Conservation (phyloP, 2,888 invertebrate species). For the Thysanoteuthis rhombus region DNA sequence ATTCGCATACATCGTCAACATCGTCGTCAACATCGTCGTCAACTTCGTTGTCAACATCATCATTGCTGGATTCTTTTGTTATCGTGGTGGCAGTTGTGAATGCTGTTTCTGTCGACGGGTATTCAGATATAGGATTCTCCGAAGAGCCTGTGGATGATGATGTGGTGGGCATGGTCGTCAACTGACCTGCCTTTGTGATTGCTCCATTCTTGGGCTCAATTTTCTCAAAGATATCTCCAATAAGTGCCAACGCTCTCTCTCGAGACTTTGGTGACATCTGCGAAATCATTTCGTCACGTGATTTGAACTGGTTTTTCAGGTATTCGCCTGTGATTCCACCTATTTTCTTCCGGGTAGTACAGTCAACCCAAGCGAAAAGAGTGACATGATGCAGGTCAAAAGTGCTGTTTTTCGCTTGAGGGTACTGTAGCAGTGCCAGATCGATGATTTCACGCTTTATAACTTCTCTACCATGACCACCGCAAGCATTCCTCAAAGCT, state of each 20-base stretch:
- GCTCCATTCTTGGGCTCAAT: not conserved
- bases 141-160: not conserved
- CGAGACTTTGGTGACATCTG: not conserved
- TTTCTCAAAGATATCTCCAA: not conserved
- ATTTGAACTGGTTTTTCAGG: not conserved
- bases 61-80: not conserved
- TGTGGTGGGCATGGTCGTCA: no score
- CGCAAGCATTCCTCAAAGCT: not conserved
- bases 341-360: not conserved
- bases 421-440: not conserved
- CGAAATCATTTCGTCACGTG: not conserved
- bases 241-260: not conserved
- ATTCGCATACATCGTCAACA: not conserved
- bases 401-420: not conserved
- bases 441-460: not conserved
- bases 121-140: not conserved
- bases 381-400: not conserved
- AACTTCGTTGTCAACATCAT: not conserved
- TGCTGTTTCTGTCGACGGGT: not conserved
- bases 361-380: not conserved
- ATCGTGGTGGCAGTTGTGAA: not conserved
- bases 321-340: not conserved
- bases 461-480: not conserved
- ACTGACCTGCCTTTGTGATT: not conserved
- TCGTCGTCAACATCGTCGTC: not conserved